Conservation (phyloP, 2,888 invertebrate species). For the Pheosia gnoma region DNA sequence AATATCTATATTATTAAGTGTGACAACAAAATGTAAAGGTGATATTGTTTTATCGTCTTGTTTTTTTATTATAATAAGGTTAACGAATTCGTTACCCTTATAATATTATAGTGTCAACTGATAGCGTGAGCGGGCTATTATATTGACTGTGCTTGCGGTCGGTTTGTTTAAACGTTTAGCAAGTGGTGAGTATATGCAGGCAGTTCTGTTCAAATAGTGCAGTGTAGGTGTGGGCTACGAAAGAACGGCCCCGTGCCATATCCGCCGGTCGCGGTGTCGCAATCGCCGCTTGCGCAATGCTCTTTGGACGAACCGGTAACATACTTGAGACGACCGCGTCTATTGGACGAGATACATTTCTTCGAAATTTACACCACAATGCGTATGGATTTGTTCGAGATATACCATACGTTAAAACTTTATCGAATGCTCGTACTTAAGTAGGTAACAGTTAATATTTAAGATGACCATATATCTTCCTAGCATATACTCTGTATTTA, state of each 20-base stretch:
- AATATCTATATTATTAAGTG: too few species aligned
- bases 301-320: conserved; percentile 70
- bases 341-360: conserved; percentile 49
- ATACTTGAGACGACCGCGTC: conserved; percentile 51
- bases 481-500: not conserved
- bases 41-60: too few species aligned
- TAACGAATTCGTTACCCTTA: conserved; percentile 7
- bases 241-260: conserved; percentile 80
- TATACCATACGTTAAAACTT: too few species aligned
- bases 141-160: conserved; percentile 52
- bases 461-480: not conserved
- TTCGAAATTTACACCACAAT: conserved; percentile 37
- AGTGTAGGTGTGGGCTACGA: conserved; percentile 72
- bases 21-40: too few species aligned
- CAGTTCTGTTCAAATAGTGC: conserved; percentile 66
- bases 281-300: conserved; percentile 73
- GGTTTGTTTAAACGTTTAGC: conserved; percentile 72
- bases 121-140: conserved; percentile 57
- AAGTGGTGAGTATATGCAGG: conserved; percentile 54
- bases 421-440: too few species aligned
- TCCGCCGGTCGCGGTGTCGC: conserved; percentile 70
- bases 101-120: conserved; percentile 48
- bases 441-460: not conserved
- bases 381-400: conserved; percentile 21
- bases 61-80: not conserved